A percentile compares a stretch with the other conserved stretches of the same genome.
Conservation (phyloP, 2,113 vertebrate species). For the Strix aluco region DNA sequence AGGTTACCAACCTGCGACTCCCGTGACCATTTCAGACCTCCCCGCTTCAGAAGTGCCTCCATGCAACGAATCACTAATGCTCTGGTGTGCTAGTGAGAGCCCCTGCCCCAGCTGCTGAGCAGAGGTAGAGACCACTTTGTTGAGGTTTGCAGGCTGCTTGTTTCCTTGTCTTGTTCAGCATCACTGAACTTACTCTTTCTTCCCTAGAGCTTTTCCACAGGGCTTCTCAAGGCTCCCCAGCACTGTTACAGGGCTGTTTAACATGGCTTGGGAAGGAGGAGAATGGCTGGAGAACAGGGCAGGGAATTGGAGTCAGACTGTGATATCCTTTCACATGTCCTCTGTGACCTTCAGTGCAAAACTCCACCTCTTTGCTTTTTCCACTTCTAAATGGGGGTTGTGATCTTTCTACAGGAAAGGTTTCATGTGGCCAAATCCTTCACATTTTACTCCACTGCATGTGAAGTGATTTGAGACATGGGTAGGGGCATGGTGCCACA, state of each 20-base stretch:
- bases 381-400: neutral
- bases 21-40: neutral
- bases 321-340: neutral
- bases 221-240: neutral
- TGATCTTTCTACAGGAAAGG: neutral
- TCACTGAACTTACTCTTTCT: neutral
- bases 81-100: neutral
- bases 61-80: neutral
- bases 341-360: neutral
- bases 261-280: neutral
- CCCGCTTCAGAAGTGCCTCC: neutral
- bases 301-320: neutral
- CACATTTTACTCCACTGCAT: neutral
- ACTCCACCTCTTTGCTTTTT: neutral
- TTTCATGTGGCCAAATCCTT: neutral
- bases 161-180: slow-evolving; percentile 2
- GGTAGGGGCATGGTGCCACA: neutral
- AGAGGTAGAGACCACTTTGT: neutral
- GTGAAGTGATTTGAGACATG: neutral
- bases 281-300: neutral
- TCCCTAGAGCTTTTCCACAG: neutral
- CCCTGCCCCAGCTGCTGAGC: neutral
- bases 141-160: neutral
- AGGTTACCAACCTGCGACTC: neutral
- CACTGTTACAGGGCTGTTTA: neutral